A percentile compares a stretch with the other conserved stretches of the same genome.
Evolutionary conservation across 2,797 vertebrate genomes (phyloP).

Genomic region (Echiichthys vipera): DNA sequence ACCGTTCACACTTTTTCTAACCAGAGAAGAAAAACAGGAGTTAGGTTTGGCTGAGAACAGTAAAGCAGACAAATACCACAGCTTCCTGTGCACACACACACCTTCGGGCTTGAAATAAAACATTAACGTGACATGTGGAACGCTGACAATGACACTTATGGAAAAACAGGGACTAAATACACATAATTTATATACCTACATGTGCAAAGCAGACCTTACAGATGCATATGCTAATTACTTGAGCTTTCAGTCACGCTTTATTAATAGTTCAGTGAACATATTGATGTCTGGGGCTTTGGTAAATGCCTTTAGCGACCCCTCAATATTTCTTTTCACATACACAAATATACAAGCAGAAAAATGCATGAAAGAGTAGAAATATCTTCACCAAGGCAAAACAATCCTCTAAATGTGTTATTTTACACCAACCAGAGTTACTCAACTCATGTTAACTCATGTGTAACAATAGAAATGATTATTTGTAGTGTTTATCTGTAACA

Average conservation of each 20-base stretch:
- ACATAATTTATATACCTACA: neutral
- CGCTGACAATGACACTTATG: neutral
- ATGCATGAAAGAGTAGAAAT: neutral
- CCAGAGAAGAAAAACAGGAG: constrained; percentile 53
- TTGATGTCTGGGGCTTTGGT: neutral
- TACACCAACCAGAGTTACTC: too few relatives aligned
- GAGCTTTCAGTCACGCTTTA: neutral
- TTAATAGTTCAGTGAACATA: neutral
- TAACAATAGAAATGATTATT: too few relatives aligned
- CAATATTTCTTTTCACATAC: neutral
- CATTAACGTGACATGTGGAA: constrained; percentile 11
- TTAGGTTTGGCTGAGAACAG: constrained; percentile 47
- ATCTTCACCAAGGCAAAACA: neutral
- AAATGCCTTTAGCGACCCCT: neutral
- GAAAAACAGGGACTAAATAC: neutral
- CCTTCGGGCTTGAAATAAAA: constrained; percentile 31
- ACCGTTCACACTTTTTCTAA: constrained; percentile 99
- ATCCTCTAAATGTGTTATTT: neutral
- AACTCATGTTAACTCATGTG: too few relatives aligned
- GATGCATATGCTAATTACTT: neutral
- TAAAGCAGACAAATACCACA: constrained; percentile 46
- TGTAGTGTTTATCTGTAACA: too few relatives aligned
- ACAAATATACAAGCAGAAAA: neutral
- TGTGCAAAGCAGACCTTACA: neutral
- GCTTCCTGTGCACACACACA: constrained; percentile 44